Evolutionary conservation across 2,113 vertebrate genomes (phyloP), one percentile per base, ranked within the genome.

Genomic region (Atlantisia rogersi): DNA sequence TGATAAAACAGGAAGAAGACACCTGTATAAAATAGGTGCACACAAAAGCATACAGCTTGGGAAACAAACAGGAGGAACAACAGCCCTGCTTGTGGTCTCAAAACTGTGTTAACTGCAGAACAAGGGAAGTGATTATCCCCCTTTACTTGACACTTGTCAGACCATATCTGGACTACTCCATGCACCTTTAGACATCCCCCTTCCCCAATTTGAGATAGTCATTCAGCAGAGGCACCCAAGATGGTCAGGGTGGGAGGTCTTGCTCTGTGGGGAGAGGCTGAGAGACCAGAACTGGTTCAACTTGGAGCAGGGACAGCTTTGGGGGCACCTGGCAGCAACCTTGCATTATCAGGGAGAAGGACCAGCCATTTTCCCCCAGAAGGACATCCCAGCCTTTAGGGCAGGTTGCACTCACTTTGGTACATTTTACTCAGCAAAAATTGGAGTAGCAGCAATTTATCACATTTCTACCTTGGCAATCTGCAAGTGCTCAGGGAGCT

Each of bases 331-430:
- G 24, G 46, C 40, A 86, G 80, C 32, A 83, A 10, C 13, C 21
- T 48, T 25, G 9, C 2, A 1, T 39, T 68, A 5, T 5, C 2
- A 11, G 29, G 39, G 55, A 42, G 37, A 71, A 59, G 0, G 0
- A 48, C 8, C 7, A 50, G 24, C 9, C 24, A 2, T 37, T 48
- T 32, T 62, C 48, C 11, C 16, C 26, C 3, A 2, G 14, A n/a
- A 64, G 60, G 35, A 25, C 21, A n/a, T 37, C 28, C 18, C 59
- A 68, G 20, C 17, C n/a, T 9, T 5, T 5, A 12, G 58, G 35
- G 15, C 10, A 64, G 59, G 8, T 31, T 63, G n/a, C 22, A 20
- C 19, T 90, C 0, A 0, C n/a, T 88, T 42, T 74, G 26, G 5
- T 60, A 40, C 5, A 2, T 77, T 79, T 73, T 77, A 55, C 11